Percentiles rank a stretch among this genome's conserved stretches.
phyloP scores from a whole-genome alignment of 2,797 vertebrate species.

The Amphiprion clarkii region DNA sequence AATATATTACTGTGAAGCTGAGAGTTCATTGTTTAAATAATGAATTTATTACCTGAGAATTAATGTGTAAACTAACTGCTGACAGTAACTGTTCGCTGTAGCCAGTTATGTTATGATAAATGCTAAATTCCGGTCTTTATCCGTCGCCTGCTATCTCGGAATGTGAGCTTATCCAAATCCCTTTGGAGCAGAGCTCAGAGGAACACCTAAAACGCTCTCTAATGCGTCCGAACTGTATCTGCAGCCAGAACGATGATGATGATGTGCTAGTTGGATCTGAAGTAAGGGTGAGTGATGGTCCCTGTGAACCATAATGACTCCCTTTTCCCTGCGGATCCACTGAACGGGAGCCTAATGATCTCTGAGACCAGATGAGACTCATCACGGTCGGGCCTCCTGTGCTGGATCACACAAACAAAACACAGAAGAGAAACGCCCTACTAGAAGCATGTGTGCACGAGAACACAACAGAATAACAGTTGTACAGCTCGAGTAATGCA shows the following conservation, averaged over 20 bases:
- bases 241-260: conserved; percentile 41
- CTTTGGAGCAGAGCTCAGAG: not conserved
- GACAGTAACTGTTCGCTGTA: not conserved
- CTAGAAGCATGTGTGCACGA: conserved; percentile 12
- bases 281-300: conserved; percentile 59
- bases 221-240: conserved; percentile 27
- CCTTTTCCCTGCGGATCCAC: conserved; percentile 43
- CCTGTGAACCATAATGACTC: conserved; percentile 69
- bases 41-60: not conserved
- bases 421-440: conserved; percentile 22
- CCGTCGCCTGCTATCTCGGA: not conserved
- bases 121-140: not conserved
- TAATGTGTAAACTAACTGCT: not conserved
- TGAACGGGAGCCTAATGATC: conserved; percentile 72
- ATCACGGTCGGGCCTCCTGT: conserved; percentile 45
- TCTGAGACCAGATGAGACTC: conserved; percentile 71
- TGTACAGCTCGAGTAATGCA: conserved; percentile 5
- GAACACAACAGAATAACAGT: conserved; percentile 2
- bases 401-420: conserved; percentile 44
- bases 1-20: too few species aligned
- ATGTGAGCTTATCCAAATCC: conserved; percentile 2
- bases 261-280: conserved; percentile 66
- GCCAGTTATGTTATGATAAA: conserved; percentile 3
- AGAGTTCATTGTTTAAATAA: not conserved
- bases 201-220: conserved; percentile 4